phyloP scores from a whole-genome alignment of 2,888 invertebrate genomes.

The Lepidochitona cinerea region DNA sequence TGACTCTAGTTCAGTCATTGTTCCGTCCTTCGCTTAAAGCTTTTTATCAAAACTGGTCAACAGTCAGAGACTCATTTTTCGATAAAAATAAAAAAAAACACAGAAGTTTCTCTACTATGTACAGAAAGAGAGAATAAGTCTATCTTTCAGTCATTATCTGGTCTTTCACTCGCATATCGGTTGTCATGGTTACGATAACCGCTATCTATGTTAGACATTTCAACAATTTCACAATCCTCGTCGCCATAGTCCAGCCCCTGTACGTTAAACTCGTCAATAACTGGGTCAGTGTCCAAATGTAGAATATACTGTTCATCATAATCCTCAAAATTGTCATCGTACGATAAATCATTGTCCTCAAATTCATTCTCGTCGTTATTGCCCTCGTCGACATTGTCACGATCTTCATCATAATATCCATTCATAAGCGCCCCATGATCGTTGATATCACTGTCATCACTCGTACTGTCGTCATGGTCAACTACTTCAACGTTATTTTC shows the following conservation, averaged over 20 bases:
- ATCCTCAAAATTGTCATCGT: conserved; percentile 63
- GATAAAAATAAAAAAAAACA: too few relatives aligned
- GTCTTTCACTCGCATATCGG: conserved; percentile 40
- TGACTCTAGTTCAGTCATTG: too few relatives aligned
- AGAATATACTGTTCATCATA: conserved; percentile 62
- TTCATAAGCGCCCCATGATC: conserved; percentile 33
- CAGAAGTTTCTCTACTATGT: too few relatives aligned
- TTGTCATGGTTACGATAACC: conserved; percentile 42
- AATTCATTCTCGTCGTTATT: conserved; percentile 46
- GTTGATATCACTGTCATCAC: neutral
- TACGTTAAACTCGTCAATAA: conserved; percentile 54
- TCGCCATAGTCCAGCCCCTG: conserved; percentile 49
- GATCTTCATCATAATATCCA: conserved; percentile 38
- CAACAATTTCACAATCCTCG: conserved; percentile 56
- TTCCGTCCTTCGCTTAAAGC: too few relatives aligned
- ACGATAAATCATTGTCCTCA: conserved; percentile 59
- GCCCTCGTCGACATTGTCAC: conserved; percentile 23
- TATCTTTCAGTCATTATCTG: neutral
- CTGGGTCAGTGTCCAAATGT: conserved; percentile 47
- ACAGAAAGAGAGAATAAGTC: neutral
- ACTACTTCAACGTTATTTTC: too few relatives aligned
- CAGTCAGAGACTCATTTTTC: too few relatives aligned
- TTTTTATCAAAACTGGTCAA: too few relatives aligned
- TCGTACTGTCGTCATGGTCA: neutral
- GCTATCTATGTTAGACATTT: conserved; percentile 42